Evolutionary conservation across 1,140 invertebrate genomes (phyloP).

Genomic region (Trachymyrmex cornetzi): DNA sequence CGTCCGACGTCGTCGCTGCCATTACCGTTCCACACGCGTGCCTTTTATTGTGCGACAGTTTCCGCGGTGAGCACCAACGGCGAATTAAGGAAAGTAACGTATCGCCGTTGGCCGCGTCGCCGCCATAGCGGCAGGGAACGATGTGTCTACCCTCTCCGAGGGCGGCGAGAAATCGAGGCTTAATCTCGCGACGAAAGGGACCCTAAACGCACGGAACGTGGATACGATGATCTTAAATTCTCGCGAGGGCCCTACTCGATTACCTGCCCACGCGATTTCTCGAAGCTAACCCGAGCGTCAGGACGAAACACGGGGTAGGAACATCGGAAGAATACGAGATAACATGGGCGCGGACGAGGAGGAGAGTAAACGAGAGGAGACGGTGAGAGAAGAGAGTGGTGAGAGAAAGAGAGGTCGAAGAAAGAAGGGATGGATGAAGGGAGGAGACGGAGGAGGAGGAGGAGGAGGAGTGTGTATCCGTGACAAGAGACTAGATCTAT

Average conservation of each 20-base stretch:
- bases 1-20: constrained; percentile 17
- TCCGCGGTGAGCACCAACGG: constrained; percentile 68
- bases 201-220: constrained; percentile 72
- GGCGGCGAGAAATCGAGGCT: constrained; percentile 59
- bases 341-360: constrained; percentile 65
- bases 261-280: constrained; percentile 79
- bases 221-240: constrained; percentile 78
- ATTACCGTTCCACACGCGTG: constrained; percentile 41
- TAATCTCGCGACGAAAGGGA: constrained; percentile 72
- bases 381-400: background rate
- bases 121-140: constrained; percentile 37
- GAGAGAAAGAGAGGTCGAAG: constrained; percentile 8
- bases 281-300: constrained; percentile 77
- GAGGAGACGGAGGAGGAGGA: background rate
- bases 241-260: constrained; percentile 77
- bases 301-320: constrained; percentile 77
- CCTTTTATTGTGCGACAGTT: constrained; percentile 76
- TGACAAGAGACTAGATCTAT: constrained; percentile 78
- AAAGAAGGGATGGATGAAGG: background rate
- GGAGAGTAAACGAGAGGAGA: constrained; percentile 25
- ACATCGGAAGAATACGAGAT: constrained; percentile 78
- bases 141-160: constrained; percentile 63
- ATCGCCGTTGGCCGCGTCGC: constrained; percentile 68
- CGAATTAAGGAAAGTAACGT: constrained; percentile 76
- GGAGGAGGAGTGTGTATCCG: constrained; percentile 68